phyloP scores from a whole-genome alignment of 2,113 vertebrate genomes.

The Aptenodytes patagonicus region DNA sequence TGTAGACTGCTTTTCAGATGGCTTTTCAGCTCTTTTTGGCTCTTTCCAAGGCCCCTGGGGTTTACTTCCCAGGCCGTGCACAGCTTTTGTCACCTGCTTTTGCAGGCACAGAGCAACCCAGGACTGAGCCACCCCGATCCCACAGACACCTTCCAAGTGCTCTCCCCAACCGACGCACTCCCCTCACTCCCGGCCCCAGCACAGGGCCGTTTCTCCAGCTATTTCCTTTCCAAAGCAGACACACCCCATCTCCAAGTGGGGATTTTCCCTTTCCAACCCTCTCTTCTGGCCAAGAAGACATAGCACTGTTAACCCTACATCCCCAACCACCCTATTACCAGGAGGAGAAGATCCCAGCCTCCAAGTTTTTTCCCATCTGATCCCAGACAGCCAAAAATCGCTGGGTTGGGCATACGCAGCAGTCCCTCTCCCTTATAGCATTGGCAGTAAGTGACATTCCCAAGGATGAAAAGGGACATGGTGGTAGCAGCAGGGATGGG shows the following conservation, averaged over 20 bases:
- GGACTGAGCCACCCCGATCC: background rate
- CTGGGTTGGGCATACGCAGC: rapidly evolving
- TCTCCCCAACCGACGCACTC: rapidly evolving
- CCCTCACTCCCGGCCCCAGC: background rate
- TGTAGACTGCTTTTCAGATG: background rate
- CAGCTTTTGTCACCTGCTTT: background rate
- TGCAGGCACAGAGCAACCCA: background rate
- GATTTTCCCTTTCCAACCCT: background rate
- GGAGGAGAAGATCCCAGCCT: background rate
- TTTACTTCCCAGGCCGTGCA: background rate
- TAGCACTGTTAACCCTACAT: background rate
- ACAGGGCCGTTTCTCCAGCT: background rate
- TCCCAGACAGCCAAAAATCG: background rate
- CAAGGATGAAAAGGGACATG: rapidly evolving
- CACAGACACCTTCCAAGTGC: background rate
- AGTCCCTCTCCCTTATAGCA: rapidly evolving
- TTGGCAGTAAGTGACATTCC: background rate
- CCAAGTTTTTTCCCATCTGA: background rate
- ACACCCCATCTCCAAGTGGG: background rate
- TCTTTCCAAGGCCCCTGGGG: background rate
- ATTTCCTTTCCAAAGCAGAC: background rate
- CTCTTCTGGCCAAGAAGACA: background rate
- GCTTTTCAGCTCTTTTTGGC: background rate
- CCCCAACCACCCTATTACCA: background rate
- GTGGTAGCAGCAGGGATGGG: background rate